Evolutionary conservation across 2,888 invertebrate species (phyloP), one percentile per base, ranked within the genome.

Genomic region (Dasysyrphus tricinctus): DNA sequence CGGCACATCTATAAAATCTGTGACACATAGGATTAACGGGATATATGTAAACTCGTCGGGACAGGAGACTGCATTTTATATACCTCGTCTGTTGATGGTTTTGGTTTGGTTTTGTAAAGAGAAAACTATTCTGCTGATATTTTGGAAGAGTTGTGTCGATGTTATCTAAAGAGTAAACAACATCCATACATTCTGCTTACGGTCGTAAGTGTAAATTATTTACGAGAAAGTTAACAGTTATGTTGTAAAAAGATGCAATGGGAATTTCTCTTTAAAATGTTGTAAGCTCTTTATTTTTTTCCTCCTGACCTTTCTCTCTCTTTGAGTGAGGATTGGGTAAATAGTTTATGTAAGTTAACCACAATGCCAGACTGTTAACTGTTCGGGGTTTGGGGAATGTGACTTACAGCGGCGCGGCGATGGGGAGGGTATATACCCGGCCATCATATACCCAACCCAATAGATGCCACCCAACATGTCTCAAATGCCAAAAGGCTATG

Each of bases 401-500:
- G 75, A 49, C 56, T 70, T 80, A 80, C 80, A 80, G 29, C 19
- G 29, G 42, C 24, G 3, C 24, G 24, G 24, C 24, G 80, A 29
- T 6, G n/a, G 16, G 37, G 32, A 16, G 9, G 12, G 5, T 3
- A 56, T 34, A 32, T 24, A 59, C 42, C 24, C 16, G 8, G 6
- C 16, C 34, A 32, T 32, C 2, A 1, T 14, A 9, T 8, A 19
- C 49, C 29, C 29, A 54, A 32, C 6, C 29, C 54, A 29, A 14
- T 9, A 54, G 29, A 12, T 0, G 44, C 63, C 65, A 67, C 54
- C 72, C 54, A 54, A 69, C 54, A 77, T 56, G 80, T 73, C 74
- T 80, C 77, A 80, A 85, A 80, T 85, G 85, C 85, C 81, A 77
- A 80, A 80, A 56, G 76, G 77, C 75, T 86, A 86, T 82, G 67